Evolutionary conservation across 2,888 invertebrate genomes (phyloP).

Genomic region (Pseudococcus jackbeardsleyi): DNA sequence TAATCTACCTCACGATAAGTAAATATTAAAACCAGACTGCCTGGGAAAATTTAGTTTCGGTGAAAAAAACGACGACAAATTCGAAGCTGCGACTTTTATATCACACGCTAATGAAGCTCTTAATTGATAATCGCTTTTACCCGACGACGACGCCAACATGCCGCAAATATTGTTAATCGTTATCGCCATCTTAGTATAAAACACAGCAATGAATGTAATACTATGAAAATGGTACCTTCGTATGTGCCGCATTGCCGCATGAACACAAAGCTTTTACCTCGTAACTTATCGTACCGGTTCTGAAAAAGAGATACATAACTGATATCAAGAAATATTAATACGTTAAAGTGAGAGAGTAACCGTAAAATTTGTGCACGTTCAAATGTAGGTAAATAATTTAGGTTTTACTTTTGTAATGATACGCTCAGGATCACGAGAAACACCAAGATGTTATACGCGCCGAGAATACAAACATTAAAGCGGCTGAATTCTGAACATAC

Average conservation of each 20-base stretch:
- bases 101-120: neutral
- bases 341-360: neutral
- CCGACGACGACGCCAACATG: neutral
- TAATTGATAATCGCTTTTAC: conserved; percentile 2
- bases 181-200: neutral
- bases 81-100: neutral
- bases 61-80: neutral
- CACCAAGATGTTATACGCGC: neutral
- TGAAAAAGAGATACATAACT: conserved; percentile 37
- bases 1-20: neutral
- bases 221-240: neutral
- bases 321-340: conserved; percentile 46
- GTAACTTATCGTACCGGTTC: neutral
- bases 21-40: neutral
- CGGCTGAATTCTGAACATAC: neutral
- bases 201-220: neutral
- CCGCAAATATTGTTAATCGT: conserved; percentile 32
- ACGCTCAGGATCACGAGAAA: neutral
- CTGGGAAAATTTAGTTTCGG: neutral
- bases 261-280: conserved; percentile 22
- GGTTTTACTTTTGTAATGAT: conserved; percentile 46
- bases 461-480: conserved; percentile 10
- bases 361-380: neutral
- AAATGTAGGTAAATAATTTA: conserved; percentile 42
- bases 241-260: conserved; percentile 27